These are phyloP conservation scores for Halictus rubicundus DNA, from an alignment of 1,140 invertebrate species.

Conservation along the genomic window DNA sequence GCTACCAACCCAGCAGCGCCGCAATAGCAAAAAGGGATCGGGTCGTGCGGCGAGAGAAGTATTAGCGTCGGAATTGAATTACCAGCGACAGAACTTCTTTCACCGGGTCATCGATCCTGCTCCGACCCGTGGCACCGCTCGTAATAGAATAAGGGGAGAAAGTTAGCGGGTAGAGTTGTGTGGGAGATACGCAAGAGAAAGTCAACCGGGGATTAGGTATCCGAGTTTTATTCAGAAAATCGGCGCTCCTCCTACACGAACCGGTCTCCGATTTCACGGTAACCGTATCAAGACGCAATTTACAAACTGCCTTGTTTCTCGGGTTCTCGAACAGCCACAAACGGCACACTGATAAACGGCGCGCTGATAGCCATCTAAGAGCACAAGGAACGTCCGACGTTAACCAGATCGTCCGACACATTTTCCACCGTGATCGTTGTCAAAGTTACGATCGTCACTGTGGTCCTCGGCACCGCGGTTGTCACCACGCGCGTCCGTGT, in stretches of 20 bases:
- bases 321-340: too few species aligned
- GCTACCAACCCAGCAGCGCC: too few species aligned
- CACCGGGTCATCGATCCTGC: neutral
- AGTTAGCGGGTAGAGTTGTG: neutral
- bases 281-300: neutral
- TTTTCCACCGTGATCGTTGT: too few species aligned
- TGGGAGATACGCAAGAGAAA: neutral
- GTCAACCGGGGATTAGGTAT: neutral
- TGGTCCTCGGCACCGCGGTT: too few species aligned
- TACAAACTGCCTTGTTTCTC: neutral
- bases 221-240: slow-evolving; percentile 27
- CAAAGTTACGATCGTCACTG: too few species aligned
- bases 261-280: neutral
- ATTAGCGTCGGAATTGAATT: neutral
- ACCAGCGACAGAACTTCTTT: neutral
- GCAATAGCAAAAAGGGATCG: neutral
- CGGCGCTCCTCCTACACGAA: neutral
- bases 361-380: too few species aligned
- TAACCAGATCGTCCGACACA: too few species aligned
- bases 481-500: too few species aligned
- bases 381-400: too few species aligned
- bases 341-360: too few species aligned
- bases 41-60: neutral
- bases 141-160: neutral
- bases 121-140: neutral